Evolutionary conservation across 2,113 vertebrate species (phyloP), one percentile per base, ranked within the genome.

Genomic region (Lagopus muta): DNA sequence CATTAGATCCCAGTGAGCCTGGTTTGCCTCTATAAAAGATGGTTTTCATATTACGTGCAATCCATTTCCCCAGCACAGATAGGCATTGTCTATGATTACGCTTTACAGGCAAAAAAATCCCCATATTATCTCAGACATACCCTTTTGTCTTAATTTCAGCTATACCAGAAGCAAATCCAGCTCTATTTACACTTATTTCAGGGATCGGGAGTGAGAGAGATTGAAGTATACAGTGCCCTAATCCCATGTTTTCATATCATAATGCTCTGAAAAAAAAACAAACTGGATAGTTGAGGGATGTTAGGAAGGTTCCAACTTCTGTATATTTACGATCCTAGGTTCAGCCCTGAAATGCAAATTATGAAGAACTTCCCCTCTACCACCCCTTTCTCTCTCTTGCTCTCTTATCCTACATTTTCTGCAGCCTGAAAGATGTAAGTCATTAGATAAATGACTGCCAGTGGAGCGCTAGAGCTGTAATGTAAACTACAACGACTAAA

Each of bases 401-500:
- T 74, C 65, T 81, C 38, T 87, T 81, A 84, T 60, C 45, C 79
- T 70, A 71, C 34, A 8, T 93, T 90, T 95, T 90, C 55, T 71
- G 45, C 79, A 89, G 67, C 77, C 95, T 93, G 65, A 75, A 91
- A 96, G 90, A 96, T 92, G 86, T 90, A 94, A 28, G 78, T 55
- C 92, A 96, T 95, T 95, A 97, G 90, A 95, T 94, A 90, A 94
- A 87, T 28, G 66, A 88, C 90, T 94, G 94, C 82, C 93, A 93
- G 34, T 90, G 82, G 77, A 94, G 87, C 87, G 90, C 92, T 94
- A 58, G 78, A 91, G 92, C 93, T 97, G 93, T 87, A 91, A 78
- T 74, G 85, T 94, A 96, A 93, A 96, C 73, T 82, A 96, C 48
- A 90, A 94, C 94, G 87, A 95, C 79, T 96, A 96, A 97, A 97